Percentiles rank a stretch among this genome's conserved stretches.
These are phyloP conservation scores for Tipula helvola DNA, from an alignment of 2,888 invertebrate genomes.

Conservation along the genomic window DNA sequence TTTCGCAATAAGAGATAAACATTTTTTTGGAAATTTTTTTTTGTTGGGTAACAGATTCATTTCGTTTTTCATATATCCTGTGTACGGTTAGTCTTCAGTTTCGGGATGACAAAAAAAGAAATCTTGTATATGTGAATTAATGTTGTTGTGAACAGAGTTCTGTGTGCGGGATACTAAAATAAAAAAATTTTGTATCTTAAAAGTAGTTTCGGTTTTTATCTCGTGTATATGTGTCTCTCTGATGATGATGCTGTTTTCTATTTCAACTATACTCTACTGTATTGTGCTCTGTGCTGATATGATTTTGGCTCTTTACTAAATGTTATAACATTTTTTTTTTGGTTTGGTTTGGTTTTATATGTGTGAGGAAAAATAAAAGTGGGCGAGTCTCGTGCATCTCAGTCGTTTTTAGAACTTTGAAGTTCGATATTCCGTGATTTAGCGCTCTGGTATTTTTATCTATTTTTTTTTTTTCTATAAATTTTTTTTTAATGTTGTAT, in stretches of 20 bases:
- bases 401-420: conserved; percentile 4
- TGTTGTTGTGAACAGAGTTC: neutral
- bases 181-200: neutral
- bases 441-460: neutral
- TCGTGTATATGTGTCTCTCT: neutral
- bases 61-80: neutral
- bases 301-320: neutral
- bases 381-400: neutral
- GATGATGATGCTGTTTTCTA: neutral
- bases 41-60: neutral
- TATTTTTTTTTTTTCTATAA: neutral
- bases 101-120: neutral
- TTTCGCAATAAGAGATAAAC: neutral
- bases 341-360: neutral
- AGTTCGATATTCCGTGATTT: neutral
- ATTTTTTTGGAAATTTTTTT: neutral
- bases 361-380: neutral
- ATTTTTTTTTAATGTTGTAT: neutral
- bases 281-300: neutral
- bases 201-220: neutral
- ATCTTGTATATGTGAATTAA: neutral
- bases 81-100: neutral
- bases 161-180: neutral
- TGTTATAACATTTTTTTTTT: neutral
- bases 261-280: neutral